Evolutionary conservation across 2,113 vertebrate species (phyloP).

Genomic region (Mustela lutreola): DNA sequence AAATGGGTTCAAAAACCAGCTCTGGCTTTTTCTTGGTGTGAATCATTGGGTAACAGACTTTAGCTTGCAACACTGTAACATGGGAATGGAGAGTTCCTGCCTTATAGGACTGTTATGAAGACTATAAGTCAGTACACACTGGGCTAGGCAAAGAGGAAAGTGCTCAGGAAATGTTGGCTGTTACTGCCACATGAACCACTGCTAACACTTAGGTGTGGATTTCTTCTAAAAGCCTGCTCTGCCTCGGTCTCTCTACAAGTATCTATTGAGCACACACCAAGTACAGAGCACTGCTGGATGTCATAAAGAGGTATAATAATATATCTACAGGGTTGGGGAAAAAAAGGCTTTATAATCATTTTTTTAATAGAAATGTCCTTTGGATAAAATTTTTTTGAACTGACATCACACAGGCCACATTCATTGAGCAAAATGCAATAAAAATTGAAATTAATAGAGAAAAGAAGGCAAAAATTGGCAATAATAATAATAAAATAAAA

Average conservation of each 20-base stretch:
- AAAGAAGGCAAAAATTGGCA: not conserved
- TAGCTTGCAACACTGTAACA: not conserved
- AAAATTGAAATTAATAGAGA: conserved; percentile 40
- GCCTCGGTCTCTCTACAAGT: not conserved
- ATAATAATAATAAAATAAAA: not conserved
- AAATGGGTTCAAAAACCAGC: not conserved
- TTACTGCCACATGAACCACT: not conserved
- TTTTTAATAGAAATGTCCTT: conserved; percentile 16
- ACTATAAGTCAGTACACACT: not conserved
- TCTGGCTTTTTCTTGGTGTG: not conserved
- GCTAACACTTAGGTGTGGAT: not conserved
- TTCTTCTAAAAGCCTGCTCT: not conserved
- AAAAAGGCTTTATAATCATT: not conserved
- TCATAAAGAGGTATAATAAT: not conserved
- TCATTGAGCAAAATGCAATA: not conserved
- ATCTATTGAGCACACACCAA: not conserved
- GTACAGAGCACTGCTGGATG: not conserved
- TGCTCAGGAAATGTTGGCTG: not conserved
- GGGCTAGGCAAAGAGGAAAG: not conserved
- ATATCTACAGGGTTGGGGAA: not conserved
- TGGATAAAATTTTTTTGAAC: conserved; percentile 18
- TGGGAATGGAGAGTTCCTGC: not conserved
- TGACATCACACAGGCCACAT: not conserved
- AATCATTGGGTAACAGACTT: not conserved
- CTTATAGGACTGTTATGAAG: not conserved